Conservation (phyloP, 1,140 invertebrate species). For the Branchinecta lindahli region DNA sequence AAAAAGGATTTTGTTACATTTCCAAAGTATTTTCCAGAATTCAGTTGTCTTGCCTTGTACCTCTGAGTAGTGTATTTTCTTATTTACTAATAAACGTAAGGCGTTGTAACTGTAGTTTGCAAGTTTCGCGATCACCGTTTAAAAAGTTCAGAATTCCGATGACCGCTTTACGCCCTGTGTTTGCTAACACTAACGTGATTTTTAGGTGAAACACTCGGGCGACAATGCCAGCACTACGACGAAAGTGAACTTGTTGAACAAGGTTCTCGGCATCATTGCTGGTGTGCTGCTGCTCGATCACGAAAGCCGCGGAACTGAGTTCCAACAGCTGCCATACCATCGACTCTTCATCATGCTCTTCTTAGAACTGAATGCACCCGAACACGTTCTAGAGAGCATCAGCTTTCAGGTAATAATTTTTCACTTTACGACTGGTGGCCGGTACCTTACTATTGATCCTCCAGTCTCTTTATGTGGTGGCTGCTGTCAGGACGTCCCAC, state of each 20-base stretch:
- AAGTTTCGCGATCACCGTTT: too few species aligned
- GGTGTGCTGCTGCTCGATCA: conserved; percentile 90
- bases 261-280: conserved; percentile 84
- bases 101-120: too few species aligned
- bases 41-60: too few species aligned
- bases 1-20: too few species aligned
- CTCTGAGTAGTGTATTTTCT: too few species aligned
- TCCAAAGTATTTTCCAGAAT: too few species aligned
- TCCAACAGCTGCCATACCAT: conserved; percentile 94
- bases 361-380: conserved; percentile 83
- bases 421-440: background rate
- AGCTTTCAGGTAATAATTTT: conserved; percentile 51
- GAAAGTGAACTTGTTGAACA: conserved; percentile 92
- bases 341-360: conserved; percentile 94
- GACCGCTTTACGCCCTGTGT: too few species aligned
- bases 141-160: too few species aligned
- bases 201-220: conserved; percentile 89
- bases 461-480: too few species aligned
- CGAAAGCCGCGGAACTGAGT: conserved; percentile 62
- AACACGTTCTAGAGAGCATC: conserved; percentile 78
- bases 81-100: too few species aligned
- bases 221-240: conserved; percentile 74
- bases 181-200: conserved; percentile 32
- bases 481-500: too few species aligned
- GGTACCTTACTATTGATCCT: too few species aligned